Base-by-base conservation (phyloP, 2,888 invertebrate species). In the Ferdinandea cuprea region DNA sequence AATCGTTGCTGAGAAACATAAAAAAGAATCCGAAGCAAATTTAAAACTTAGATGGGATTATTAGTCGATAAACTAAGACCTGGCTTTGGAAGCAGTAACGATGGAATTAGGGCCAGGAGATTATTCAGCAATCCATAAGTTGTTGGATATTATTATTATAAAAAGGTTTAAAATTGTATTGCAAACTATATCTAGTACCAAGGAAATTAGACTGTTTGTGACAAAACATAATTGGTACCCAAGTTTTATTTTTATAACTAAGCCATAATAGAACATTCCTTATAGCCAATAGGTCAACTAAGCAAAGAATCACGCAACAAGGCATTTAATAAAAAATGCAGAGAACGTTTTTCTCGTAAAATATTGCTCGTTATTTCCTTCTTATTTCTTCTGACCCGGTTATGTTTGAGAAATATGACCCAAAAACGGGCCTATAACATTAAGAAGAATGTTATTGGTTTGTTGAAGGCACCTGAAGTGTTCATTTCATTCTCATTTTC, bases 171-270 rank as follows among this genome's bases (percentile, higher is more conserved):
- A 37, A 52, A 28, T 30, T 3, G 5, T 40, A n/a, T 15, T 58
- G 28, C 30, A 58, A 46, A 46, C 19, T 9, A 19, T 19, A 46
- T 19, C 46, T 46, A 46, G 46, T 19, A 46, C 21, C 0, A 21
- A 21, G 8, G 19, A 46, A 46, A 46, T 46, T 9, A 37, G 32
- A 37, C n/a, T 37, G 15, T 58, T 58, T 13, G 42, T 58, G 21
- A n/a, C 11, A 40, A 37, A 40, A 44, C 15, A 44, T 17, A 44
- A 15, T 6, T 42, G 15, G 35, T 35, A 35, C 3, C 35, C 35
- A 35, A 35, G n/a, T 35, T 3, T 11, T 2, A 35, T 8, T 7
- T 35, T 2, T 2, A 42, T 42, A 2, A 11, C n/a, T 3, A 42
- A 15, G 13, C 42, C n/a, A 42, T 11, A 7, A 13, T 13, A 2